These are phyloP conservation scores for Potorous gilbertii DNA, from an alignment of 2,797 vertebrate species.

Conservation along the genomic window DNA sequence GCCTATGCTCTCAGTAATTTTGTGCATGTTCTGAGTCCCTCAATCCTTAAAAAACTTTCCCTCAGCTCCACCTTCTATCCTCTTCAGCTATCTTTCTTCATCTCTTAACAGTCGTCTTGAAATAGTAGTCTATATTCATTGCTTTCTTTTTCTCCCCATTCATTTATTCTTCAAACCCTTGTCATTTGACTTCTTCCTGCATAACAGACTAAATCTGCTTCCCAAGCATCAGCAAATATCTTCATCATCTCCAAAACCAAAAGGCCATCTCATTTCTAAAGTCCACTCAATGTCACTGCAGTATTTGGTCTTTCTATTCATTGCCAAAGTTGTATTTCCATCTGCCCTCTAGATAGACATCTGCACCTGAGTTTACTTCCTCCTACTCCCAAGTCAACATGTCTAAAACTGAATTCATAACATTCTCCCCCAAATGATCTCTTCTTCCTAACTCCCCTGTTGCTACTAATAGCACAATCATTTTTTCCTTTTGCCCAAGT, in stretches of 20 bases:
- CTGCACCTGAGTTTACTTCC: neutral
- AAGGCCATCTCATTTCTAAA: neutral
- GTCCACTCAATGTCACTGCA: neutral
- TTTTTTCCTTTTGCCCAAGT: neutral
- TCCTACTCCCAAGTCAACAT: neutral
- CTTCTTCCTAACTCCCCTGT: neutral
- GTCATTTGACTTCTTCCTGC: neutral
- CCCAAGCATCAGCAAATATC: neutral
- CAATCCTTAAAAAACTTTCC: neutral
- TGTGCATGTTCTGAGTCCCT: neutral
- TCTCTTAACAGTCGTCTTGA: neutral
- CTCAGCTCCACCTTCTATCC: neutral
- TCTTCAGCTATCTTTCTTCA: neutral
- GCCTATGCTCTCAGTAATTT: neutral
- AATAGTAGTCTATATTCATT: neutral
- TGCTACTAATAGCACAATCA: neutral
- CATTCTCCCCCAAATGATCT: neutral
- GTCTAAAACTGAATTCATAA: neutral
- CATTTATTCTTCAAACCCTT: neutral
- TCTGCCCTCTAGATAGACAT: neutral
- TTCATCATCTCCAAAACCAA: neutral
- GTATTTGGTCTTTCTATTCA: no score
- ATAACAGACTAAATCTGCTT: neutral
- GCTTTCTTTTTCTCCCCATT: neutral
- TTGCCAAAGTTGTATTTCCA: neutral